These are phyloP conservation scores for Condylura cristata DNA, from an alignment of 2,113 vertebrate genomes.

Conservation along the genomic window DNA sequence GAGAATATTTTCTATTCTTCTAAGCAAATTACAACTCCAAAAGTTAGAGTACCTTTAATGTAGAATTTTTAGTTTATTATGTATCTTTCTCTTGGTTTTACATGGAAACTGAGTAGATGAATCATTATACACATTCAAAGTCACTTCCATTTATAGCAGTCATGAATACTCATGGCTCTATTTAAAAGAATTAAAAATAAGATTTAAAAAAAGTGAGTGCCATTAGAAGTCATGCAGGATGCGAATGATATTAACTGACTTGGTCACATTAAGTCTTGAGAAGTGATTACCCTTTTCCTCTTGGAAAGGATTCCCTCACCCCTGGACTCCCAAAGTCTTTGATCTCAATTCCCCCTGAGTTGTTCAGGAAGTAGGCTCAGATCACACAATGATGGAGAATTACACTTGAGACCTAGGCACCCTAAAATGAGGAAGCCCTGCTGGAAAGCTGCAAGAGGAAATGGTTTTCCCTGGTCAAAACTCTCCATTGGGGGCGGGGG, in stretches of 20 bases:
- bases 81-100: neutral
- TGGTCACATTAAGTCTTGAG: conserved; percentile 3
- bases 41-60: neutral
- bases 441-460: neutral
- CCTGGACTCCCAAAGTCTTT: neutral
- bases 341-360: neutral
- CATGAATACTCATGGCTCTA: neutral
- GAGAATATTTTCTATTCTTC: neutral
- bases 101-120: conserved; percentile 6
- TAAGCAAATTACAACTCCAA: conserved; percentile 16
- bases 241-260: neutral
- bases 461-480: neutral
- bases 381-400: neutral
- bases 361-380: neutral
- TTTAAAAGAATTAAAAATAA: conserved; percentile 45
- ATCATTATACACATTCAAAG: neutral
- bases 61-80: neutral
- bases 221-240: neutral
- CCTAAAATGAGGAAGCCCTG: neutral
- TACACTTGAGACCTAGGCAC: neutral
- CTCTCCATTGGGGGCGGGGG: neutral
- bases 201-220: neutral
- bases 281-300: neutral
- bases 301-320: neutral
- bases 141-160: neutral